Evolutionary conservation across 2,888 invertebrate species (phyloP).

Genomic region (Thumatha senex): DNA sequence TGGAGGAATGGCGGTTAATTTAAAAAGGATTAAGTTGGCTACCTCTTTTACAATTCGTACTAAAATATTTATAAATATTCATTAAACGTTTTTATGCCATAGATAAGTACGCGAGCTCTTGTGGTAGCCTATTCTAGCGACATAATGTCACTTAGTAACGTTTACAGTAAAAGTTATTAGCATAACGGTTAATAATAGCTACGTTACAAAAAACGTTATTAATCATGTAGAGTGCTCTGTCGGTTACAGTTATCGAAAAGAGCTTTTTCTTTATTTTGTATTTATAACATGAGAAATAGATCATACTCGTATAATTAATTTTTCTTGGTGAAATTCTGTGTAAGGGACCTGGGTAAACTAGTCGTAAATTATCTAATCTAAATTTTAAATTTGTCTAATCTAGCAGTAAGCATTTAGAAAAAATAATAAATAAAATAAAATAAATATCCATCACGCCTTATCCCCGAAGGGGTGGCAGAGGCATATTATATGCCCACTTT

Average conservation of each 20-base stretch:
- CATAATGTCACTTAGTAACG: slow-evolving; percentile 11
- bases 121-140: not conserved
- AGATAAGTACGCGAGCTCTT: not conserved
- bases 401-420: too few species aligned
- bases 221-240: slow-evolving; percentile 29
- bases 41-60: too few species aligned
- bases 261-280: slow-evolving; percentile 11
- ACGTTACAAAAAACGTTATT: slow-evolving; percentile 14
- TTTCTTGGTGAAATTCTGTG: not conserved
- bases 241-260: slow-evolving; percentile 29
- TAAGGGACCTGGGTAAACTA: too few species aligned
- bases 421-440: too few species aligned
- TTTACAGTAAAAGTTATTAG: slow-evolving; percentile 23
- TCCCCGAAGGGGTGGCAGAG: too few species aligned
- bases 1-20: too few species aligned
- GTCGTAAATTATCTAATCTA: too few species aligned
- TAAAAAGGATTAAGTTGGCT: too few species aligned
- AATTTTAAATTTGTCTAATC: too few species aligned
- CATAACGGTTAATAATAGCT: slow-evolving; percentile 30
- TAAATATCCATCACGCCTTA: too few species aligned
- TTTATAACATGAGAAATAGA: slow-evolving; percentile 5
- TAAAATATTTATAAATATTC: too few species aligned
- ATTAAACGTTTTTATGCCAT: slow-evolving; percentile 5
- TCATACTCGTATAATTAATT: not conserved
- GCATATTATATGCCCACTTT: too few species aligned